A percentile compares a stretch with the other conserved stretches of the same genome.
phyloP scores from a whole-genome alignment of 1,140 invertebrate genomes.

The Dufourea novaeangliae region DNA sequence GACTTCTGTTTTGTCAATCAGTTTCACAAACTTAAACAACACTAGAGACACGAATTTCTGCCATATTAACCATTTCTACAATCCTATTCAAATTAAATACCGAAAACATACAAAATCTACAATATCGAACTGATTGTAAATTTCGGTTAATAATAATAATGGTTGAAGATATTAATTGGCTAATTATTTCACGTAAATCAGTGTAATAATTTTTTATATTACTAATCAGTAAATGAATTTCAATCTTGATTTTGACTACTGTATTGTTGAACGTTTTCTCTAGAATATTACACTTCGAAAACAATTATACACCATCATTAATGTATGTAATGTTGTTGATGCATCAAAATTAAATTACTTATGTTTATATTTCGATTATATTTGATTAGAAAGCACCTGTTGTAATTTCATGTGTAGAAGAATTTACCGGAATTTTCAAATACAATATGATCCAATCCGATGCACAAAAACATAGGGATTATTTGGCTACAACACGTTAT shows the following conservation, averaged over 20 bases:
- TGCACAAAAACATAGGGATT: slow-evolving; percentile 1
- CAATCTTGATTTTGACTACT: slow-evolving; percentile 37
- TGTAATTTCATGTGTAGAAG: not conserved
- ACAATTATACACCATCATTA: not conserved
- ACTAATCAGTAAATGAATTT: not conserved
- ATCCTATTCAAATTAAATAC: slow-evolving; percentile 61
- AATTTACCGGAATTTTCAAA: not conserved
- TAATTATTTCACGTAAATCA: not conserved
- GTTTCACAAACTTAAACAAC: slow-evolving; percentile 72
- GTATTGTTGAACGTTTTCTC: slow-evolving; percentile 12
- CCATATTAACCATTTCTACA: slow-evolving; percentile 73
- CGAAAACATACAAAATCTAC: not conserved
- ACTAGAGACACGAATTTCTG: slow-evolving; percentile 71
- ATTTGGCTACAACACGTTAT: not conserved
- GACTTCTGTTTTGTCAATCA: slow-evolving; percentile 64
- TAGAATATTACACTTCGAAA: not conserved
- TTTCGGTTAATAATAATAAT: not conserved
- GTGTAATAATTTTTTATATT: not conserved
- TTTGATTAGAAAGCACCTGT: not conserved
- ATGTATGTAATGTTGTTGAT: not conserved
- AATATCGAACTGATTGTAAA: too few species aligned
- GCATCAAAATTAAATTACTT: not conserved
- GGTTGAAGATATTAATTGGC: not conserved
- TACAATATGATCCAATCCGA: not conserved
- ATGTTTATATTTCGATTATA: not conserved